Percentiles rank a stretch among this genome's conserved stretches.
phyloP scores from a whole-genome alignment of 2,797 vertebrate species.

The Gallinago solitaria region DNA sequence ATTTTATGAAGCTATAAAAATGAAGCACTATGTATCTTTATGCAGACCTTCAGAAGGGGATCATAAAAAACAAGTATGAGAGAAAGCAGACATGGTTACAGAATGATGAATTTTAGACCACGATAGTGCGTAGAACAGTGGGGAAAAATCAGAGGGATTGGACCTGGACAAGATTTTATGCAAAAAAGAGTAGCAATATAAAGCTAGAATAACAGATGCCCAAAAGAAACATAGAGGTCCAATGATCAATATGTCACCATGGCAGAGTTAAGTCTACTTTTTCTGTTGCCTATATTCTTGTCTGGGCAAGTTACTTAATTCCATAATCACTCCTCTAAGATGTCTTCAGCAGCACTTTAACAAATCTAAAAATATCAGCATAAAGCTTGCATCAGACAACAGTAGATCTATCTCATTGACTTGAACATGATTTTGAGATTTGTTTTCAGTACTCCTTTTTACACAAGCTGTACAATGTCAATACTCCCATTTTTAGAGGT shows the following conservation, averaged over 20 bases:
- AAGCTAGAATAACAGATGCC: background rate
- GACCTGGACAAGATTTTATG: background rate
- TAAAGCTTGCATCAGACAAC: background rate
- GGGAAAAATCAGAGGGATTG: background rate
- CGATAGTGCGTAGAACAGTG: background rate
- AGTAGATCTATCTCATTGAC: background rate
- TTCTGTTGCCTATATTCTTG: background rate
- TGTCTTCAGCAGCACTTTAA: background rate
- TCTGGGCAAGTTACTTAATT: background rate
- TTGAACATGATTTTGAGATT: background rate
- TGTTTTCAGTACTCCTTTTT: background rate
- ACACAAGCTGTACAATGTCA: background rate
- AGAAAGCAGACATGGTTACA: conserved; percentile 37
- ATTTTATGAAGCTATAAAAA: conserved; percentile 67
- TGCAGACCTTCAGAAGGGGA: background rate
- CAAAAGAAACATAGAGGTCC: background rate
- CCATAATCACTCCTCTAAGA: background rate
- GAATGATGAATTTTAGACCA: conserved; percentile 4
- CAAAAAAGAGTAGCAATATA: background rate
- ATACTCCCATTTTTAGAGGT: background rate
- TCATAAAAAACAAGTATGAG: conserved; percentile 42
- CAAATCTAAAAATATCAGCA: background rate
- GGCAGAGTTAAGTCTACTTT: background rate
- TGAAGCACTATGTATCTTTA: conserved; percentile 16
- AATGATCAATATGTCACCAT: background rate